Conservation (phyloP, 2,888 invertebrate genomes). For the Mesorhabditis spiculigera region DNA sequence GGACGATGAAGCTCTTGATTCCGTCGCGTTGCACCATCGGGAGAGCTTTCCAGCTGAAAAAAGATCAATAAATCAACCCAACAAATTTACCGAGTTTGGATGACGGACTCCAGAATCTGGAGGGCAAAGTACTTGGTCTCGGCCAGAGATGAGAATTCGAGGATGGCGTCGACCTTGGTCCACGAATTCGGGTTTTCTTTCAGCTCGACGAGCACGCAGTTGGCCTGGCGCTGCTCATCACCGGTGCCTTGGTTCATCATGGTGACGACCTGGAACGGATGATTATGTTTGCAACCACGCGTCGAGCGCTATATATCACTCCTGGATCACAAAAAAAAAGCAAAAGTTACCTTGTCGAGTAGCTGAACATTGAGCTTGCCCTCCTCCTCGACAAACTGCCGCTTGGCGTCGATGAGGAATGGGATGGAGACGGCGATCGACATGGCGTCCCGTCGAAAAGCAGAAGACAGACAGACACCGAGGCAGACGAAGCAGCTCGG, state of each 20-base stretch:
- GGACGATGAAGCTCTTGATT: slow-evolving; percentile 98
- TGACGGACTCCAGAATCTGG: slow-evolving; percentile 97
- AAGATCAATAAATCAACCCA: not conserved
- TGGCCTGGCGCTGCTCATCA: slow-evolving; percentile 49
- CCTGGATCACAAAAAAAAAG: not conserved
- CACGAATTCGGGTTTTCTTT: slow-evolving; percentile 81
- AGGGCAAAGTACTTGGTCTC: slow-evolving; percentile 99
- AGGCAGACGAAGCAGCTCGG: not conserved
- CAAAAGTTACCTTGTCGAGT: slow-evolving; percentile 38
- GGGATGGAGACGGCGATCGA: slow-evolving; percentile 14
- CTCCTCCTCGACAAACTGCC: slow-evolving; percentile 27
- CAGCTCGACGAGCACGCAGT: slow-evolving; percentile 44
- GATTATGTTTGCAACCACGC: not conserved
- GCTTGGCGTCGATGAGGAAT: slow-evolving; percentile 31
- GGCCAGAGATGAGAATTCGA: slow-evolving; percentile 90
- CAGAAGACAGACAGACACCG: not conserved
- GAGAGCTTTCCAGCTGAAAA: slow-evolving; percentile 81
- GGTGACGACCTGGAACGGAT: slow-evolving; percentile 74
- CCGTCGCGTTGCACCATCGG: slow-evolving; percentile 98
- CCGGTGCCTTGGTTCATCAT: slow-evolving; percentile 74
- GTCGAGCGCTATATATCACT: not conserved
- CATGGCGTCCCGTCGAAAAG: not conserved
- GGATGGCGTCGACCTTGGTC: slow-evolving; percentile 82
- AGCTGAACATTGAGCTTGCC: slow-evolving; percentile 38
- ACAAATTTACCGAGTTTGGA: slow-evolving; percentile 76